A percentile compares a stretch with the other conserved stretches of the same genome.
phyloP scores from a whole-genome alignment of 2,113 vertebrate species.

The Rhinolophus sinicus region DNA sequence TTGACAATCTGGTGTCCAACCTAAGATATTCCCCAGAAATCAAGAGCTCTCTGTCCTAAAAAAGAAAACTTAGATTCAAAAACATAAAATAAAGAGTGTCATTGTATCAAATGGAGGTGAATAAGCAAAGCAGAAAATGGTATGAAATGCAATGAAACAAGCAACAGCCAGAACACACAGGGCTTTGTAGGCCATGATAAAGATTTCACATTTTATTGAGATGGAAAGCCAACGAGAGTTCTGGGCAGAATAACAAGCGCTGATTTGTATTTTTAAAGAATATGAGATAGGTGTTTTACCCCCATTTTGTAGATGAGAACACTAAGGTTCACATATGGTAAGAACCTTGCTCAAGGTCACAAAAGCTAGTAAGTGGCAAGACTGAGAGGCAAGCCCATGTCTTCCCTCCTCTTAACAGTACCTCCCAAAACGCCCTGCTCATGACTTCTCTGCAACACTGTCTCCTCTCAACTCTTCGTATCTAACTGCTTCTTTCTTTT shows the following conservation, averaged over 20 bases:
- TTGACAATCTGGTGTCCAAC: background rate
- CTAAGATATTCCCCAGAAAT: background rate
- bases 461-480: background rate
- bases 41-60: background rate
- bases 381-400: background rate
- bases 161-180: background rate
- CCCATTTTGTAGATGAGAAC: background rate
- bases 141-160: background rate
- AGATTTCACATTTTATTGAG: background rate
- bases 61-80: slow-evolving; percentile 29
- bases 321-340: background rate
- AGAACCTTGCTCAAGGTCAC: background rate
- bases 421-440: background rate
- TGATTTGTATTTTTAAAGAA: background rate
- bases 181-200: background rate
- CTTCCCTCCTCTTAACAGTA: background rate
- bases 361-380: background rate
- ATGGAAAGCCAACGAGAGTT: background rate
- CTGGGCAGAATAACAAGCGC: background rate
- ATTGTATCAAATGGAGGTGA: background rate
- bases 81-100: background rate
- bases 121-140: background rate
- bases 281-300: background rate
- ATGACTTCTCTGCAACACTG: background rate
- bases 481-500: background rate